Evolutionary conservation across 64 coral and sea anemone species (phyloP).

Genomic region (Pocillopora verrucosa): DNA sequence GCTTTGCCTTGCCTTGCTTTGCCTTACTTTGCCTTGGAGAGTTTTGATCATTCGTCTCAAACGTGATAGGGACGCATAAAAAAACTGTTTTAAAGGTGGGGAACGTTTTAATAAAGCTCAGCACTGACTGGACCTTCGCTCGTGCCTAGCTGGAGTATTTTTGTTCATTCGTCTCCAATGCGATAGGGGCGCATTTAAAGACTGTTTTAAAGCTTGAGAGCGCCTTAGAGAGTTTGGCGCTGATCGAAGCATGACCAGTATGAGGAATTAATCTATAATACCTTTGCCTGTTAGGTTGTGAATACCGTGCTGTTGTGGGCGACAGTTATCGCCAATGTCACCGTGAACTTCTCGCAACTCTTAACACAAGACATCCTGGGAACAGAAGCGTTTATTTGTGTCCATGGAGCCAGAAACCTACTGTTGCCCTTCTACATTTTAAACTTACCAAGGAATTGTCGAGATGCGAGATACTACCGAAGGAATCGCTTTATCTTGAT

Average conservation of each 20-base stretch:
- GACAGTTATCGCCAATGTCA: background rate
- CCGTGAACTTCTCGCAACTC: background rate
- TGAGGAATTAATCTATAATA: background rate
- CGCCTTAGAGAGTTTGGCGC: no score
- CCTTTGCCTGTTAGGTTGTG: background rate
- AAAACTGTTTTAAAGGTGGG: no score
- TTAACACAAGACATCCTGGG: background rate
- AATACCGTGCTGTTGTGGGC: constrained; percentile 10
- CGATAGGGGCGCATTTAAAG: no score
- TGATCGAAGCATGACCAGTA: background rate
- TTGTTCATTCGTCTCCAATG: no score
- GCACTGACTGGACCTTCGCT: no score
- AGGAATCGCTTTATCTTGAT: constrained; percentile 36
- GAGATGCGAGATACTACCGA: constrained; percentile 7
- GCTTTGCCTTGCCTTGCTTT: no score
- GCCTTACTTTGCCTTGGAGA: no score
- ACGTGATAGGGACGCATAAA: no score
- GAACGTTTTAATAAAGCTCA: no score
- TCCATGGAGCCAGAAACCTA: background rate
- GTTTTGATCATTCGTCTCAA: no score
- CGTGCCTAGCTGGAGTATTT: no score
- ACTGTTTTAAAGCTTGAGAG: no score
- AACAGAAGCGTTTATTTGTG: constrained; percentile 16
- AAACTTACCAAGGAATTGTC: background rate
- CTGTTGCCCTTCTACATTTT: background rate